Conservation (phyloP, 2,888 invertebrate genomes). For the Gortyna flavago region DNA sequence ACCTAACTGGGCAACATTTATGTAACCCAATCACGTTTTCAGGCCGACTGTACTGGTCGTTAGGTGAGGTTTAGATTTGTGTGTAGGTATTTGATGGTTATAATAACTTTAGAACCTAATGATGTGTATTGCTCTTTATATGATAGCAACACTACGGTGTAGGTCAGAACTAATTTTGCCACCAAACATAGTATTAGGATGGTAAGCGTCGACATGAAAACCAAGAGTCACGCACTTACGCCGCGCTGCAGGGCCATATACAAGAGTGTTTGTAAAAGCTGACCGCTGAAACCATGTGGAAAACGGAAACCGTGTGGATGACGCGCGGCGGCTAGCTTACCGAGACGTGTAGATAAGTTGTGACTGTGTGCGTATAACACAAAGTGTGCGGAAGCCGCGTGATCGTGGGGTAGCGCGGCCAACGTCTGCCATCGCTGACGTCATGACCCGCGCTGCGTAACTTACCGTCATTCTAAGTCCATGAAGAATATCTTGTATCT, state of each 20-base stretch:
- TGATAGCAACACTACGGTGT: conserved; percentile 6
- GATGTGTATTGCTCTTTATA: neutral
- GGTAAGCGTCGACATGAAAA: conserved; percentile 48
- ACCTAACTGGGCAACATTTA: conserved; percentile 34
- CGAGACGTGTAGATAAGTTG: conserved; percentile 45
- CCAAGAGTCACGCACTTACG: conserved; percentile 43
- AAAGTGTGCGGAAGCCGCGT: conserved; percentile 73
- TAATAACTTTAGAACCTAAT: neutral
- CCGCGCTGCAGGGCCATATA: conserved; percentile 39
- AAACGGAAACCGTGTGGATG: conserved; percentile 64
- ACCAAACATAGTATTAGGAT: conserved; percentile 19
- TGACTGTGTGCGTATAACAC: conserved; percentile 36
- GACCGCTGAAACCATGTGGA: conserved; percentile 68
- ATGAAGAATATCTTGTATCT: conserved; percentile 12
- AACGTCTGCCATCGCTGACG: conserved; percentile 67
- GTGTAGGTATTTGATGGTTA: conserved; percentile 10
- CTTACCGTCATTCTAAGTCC: conserved; percentile 45
- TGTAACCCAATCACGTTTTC: conserved; percentile 41
- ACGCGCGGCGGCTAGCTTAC: conserved; percentile 40
- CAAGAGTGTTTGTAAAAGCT: conserved; percentile 57
- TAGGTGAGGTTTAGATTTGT: conserved; percentile 28
- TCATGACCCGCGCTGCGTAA: conserved; percentile 65
- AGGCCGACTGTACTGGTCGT: conserved; percentile 26
- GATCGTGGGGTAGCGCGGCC: conserved; percentile 65
- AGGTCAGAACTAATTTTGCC: conserved; percentile 13